Base-by-base conservation (phyloP, 2,797 vertebrate species). In the Mareca strepera region DNA sequence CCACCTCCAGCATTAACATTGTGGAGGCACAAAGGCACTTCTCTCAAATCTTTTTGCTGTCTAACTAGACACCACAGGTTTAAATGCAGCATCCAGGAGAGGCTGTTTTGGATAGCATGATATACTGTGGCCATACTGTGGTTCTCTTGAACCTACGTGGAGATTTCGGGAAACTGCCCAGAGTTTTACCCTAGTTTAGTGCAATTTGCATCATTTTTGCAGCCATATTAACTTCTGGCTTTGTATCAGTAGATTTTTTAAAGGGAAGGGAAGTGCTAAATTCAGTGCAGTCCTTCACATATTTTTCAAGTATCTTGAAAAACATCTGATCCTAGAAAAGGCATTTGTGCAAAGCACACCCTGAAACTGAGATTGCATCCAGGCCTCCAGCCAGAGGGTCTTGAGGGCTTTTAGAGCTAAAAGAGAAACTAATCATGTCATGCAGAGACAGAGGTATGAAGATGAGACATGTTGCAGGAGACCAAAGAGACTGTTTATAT, bases 271-370 rank as follows among this genome's bases (percentile, higher is more conserved):
- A 26, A 84, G 7, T 21, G 7, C 3, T 92, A 78, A 92, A 15
- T 25, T 63, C n/a, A 26, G 21, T 86, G 21, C 23, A 60, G 43
- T 43, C 26, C 33, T 72, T 58, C 62, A 90, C 69, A n/a, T 73
- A 68, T 75, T 86, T 96, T 94, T 83, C 18, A 55, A 81, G 37
- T 25, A 37, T 25, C 53, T 86, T 93, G 91, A 73, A 90, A 88
- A 87, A 74, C 82, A 84, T 53, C 80, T 94, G 74, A 92, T 74
- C 67, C 88, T 88, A 88, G 79, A 50, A 56, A 75, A 90, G 25
- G 28, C 33, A 59, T 58, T 86, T 67, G 55, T 22, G 55, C 18
- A 79, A 83, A 39, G 21, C 76, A 88, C 43, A 73, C n/a, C 62
- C 59, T 82, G 77, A 84, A 93, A 77, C 31, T 28, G 67, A 88